Base-by-base conservation (phyloP, 2,797 vertebrate species). In the Mormyrus hasselquistii region DNA sequence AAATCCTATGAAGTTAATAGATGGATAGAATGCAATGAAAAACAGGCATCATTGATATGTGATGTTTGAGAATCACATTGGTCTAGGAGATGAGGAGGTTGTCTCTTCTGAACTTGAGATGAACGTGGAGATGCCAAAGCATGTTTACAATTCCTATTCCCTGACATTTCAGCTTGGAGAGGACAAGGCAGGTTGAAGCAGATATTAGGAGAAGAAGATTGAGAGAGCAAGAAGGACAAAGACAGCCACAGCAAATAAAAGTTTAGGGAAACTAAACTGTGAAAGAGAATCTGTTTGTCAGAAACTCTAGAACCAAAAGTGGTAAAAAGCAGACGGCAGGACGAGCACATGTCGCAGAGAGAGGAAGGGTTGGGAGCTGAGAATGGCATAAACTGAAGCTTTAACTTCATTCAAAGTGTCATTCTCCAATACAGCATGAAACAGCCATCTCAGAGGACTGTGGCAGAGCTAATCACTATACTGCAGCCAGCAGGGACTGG, bases 161-260 rank as follows among this genome's bases (percentile, higher is more conserved):
- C 94, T 93, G 94, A 96, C 85, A 91, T 95, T 93, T 95, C 91
- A 92, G 93, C 95, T 90, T 91, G 93, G 93, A 94, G 94, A 91
- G 93, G 95, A 96, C 93, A 94, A 89, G 90, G 85, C 59, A 25
- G 87, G 55, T 29, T 85, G 89, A 16, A 47, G 49, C 88, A 87
- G 87, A 88, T 89, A 88, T 88, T 90, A 91, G 86, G 89, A 85
- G 89, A 84, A 87, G 89, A 89, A 57, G 14, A 34, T 4, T 47
- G 52, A 50, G 34, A n/a, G 41, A 52, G 38, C 16, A 34, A 57
- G 86, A 41, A 76, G 2, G 38, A 41, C 50, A 82, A 9, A 41
- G 22, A 41, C 22, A 55, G 73, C 76, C 38, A 44, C 76, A 79
- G 19, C 38, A 79, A 41, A 79, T 41, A 79, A 47, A 79, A 47